A percentile compares a stretch with the other conserved stretches of the same genome.
Conservation (phyloP, 2,797 vertebrate species). For the Avahi laniger region DNA sequence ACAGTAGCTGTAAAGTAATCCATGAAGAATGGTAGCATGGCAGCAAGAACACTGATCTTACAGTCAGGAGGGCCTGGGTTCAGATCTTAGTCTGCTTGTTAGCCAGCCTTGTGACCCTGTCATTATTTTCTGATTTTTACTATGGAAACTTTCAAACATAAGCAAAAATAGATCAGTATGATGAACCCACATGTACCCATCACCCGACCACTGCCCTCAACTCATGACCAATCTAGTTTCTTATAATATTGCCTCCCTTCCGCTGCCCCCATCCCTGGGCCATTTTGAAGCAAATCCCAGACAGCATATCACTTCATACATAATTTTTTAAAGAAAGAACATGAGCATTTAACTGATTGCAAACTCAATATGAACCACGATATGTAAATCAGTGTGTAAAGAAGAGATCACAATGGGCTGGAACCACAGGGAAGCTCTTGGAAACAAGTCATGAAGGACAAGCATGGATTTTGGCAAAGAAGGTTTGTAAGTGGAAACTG, state of each 20-base stretch:
- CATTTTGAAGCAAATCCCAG: neutral
- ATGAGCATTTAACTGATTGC: neutral
- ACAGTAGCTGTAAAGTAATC: neutral
- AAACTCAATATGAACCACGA: neutral
- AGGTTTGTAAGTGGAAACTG: neutral
- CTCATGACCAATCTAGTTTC: neutral
- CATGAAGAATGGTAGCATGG: neutral
- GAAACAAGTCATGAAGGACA: neutral
- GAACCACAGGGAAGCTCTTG: neutral
- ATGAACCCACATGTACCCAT: neutral
- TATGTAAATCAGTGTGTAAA: neutral
- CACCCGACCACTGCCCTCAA: fast-evolving
- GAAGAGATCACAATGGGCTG: neutral
- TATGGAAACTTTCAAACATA: neutral
- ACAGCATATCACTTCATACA: neutral
- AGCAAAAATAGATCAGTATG: neutral
- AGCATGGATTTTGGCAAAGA: neutral
- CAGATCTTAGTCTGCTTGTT: neutral
- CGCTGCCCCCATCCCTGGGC: neutral
- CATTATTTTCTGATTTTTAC: slow-evolving; percentile 9
- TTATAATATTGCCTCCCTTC: neutral
- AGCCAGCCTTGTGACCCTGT: neutral
- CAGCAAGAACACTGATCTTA: neutral
- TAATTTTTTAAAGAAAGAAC: neutral
- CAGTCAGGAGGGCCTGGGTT: neutral